Percentiles rank a stretch among this genome's conserved stretches.
These are phyloP conservation scores for Ceryle rudis DNA, from an alignment of 2,797 vertebrate genomes.

Conservation along the genomic window DNA sequence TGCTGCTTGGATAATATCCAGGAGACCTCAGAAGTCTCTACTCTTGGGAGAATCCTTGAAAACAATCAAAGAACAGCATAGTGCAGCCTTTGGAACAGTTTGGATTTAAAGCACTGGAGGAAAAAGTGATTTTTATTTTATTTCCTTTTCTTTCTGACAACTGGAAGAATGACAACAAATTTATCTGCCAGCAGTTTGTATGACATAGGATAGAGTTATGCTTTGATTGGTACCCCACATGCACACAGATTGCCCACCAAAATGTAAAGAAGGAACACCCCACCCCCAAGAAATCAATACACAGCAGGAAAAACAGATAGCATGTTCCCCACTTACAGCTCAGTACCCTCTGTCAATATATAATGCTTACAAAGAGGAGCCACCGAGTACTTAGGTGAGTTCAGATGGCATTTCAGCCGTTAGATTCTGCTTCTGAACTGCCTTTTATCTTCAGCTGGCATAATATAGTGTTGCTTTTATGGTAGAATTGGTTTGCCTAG, in stretches of 20 bases:
- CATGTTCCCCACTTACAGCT: neutral
- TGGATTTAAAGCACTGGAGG: neutral
- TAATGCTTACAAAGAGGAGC: neutral
- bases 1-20: neutral
- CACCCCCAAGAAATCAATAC: neutral
- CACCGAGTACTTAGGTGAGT: neutral
- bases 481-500: neutral
- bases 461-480: neutral
- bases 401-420: neutral
- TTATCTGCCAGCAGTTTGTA: neutral
- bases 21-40: neutral
- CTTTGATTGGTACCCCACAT: neutral
- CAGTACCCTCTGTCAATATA: neutral
- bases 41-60: neutral
- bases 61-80: neutral
- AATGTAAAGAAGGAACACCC: neutral
- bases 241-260: accelerated
- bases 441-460: neutral
- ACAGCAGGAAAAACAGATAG: neutral
- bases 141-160: neutral
- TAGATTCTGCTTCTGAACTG: neutral
- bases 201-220: neutral
- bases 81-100: neutral
- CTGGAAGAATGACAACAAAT: neutral
- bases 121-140: neutral